Percentiles rank a stretch among this genome's conserved stretches.
Evolutionary conservation across 2,797 vertebrate species (phyloP).

Genomic region (Tauraco hartlaubi): DNA sequence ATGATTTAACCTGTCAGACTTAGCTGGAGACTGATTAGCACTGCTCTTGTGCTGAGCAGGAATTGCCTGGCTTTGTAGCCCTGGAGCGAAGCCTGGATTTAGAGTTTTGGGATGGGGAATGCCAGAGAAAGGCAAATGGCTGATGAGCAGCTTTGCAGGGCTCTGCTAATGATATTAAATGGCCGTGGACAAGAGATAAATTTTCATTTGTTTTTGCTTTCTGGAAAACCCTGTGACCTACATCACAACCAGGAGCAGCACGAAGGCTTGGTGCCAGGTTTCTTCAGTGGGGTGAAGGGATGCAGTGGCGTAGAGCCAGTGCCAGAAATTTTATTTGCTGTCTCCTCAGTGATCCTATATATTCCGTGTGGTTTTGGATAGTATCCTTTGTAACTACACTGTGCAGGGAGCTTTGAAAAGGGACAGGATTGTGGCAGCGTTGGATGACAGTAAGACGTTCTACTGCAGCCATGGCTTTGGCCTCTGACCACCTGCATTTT

Average conservation of each 20-base stretch:
- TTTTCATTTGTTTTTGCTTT: not conserved
- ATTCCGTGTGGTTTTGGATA: not conserved
- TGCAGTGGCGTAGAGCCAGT: fast-evolving
- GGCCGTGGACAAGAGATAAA: not conserved
- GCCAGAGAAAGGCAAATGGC: not conserved
- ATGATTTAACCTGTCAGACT: not conserved
- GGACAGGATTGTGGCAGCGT: not conserved
- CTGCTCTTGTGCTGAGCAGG: not conserved
- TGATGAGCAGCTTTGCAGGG: not conserved
- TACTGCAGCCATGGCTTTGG: not conserved
- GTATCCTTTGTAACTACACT: not conserved
- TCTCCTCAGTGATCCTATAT: not conserved
- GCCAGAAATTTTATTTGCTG: not conserved
- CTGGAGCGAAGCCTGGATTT: not conserved
- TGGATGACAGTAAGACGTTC: not conserved
- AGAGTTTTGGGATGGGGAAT: not conserved
- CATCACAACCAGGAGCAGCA: not conserved
- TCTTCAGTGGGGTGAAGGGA: not conserved
- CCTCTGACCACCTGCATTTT: not conserved
- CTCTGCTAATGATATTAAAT: not conserved
- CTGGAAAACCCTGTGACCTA: not conserved
- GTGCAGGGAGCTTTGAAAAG: not conserved
- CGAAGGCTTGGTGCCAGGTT: not conserved
- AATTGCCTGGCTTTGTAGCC: not conserved
- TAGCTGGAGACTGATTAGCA: not conserved